Base-by-base conservation (phyloP, 2,113 vertebrate genomes). In the Parus major region DNA sequence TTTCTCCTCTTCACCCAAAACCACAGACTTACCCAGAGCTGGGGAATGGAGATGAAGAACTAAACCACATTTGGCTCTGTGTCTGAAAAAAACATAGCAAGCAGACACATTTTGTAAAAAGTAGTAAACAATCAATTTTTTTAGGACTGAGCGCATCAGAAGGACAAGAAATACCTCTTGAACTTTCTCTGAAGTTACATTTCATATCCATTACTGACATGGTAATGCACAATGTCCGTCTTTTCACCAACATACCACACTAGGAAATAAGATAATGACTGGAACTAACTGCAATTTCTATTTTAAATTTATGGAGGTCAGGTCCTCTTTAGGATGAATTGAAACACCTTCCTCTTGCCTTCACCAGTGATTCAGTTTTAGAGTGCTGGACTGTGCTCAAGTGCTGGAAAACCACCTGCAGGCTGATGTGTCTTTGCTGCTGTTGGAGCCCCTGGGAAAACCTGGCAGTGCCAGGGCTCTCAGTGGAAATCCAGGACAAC, bases 1-100 rank as follows among this genome's bases (percentile, higher is more conserved):
- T 88, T 84, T 75, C 64, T 92, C 24, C 42, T 84, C 31, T 61
- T 41, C 36, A 82, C 31, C n/a, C 75, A 13, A 96, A 85, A 90
- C 82, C 82, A 93, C 78, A 85, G 75, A 23, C 27, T 31, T 46
- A 86, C 10, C 75, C 44, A 44, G 35, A 73, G 36, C 52, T 56
- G 84, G 28, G 28, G 33, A 94, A 73, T 1, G 17, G 80, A 77
- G 72, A 29, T 56, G 50, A 90, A 86, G 39, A 82, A 63, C 60
- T 90, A 90, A 77, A 75, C 78, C 15, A 35, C 42, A 41, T 70
- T 86, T 92, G 86, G 21, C 42, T 73, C 24, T 31, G 8, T 72
- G 28, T 15, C 66, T 61, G 39, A 76, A 77, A 82, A 76, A 82
- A 84, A 11, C 5, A 7, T 7, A 78, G 22, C 44, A 60, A 78